Evolutionary conservation across 2,113 vertebrate genomes (phyloP).

Genomic region (Eublepharis macularius): DNA sequence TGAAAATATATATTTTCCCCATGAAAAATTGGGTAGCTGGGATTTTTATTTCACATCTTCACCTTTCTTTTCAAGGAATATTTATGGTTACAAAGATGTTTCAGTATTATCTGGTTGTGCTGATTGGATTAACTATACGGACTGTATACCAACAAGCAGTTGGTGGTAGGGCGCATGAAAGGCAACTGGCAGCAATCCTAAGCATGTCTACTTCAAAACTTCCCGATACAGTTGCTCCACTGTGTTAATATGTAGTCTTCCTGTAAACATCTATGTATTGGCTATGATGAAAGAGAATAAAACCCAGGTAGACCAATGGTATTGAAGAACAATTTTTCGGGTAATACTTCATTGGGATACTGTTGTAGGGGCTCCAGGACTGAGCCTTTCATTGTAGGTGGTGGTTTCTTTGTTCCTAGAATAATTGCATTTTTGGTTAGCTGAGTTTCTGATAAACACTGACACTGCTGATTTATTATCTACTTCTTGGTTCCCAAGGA

Average conservation of each 20-base stretch:
- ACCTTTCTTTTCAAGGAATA: not conserved
- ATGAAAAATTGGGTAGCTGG: not conserved
- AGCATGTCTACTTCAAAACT: too few species aligned
- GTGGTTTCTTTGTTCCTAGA: not conserved
- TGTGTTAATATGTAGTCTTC: not conserved
- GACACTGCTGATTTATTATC: constrained; percentile 65
- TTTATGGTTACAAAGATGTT: not conserved
- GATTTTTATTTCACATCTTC: not conserved
- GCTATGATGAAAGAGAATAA: not conserved
- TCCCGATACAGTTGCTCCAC: not conserved
- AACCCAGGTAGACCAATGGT: rapidly evolving
- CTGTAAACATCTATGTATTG: constrained; percentile 15
- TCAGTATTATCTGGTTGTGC: rapidly evolving
- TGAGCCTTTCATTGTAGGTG: not conserved
- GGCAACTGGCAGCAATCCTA: too few species aligned
- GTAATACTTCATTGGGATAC: not conserved
- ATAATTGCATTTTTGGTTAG: constrained; percentile 45
- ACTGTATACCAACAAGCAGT: not conserved
- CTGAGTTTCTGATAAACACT: constrained; percentile 50
- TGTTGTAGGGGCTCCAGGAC: not conserved
- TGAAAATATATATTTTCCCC: not conserved
- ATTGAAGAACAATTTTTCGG: not conserved
- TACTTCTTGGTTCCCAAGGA: constrained; percentile 67
- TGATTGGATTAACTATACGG: not conserved
- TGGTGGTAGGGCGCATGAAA: not conserved